Base-by-base conservation (phyloP, 1,140 invertebrate genomes). In the Sinella curviseta region DNA sequence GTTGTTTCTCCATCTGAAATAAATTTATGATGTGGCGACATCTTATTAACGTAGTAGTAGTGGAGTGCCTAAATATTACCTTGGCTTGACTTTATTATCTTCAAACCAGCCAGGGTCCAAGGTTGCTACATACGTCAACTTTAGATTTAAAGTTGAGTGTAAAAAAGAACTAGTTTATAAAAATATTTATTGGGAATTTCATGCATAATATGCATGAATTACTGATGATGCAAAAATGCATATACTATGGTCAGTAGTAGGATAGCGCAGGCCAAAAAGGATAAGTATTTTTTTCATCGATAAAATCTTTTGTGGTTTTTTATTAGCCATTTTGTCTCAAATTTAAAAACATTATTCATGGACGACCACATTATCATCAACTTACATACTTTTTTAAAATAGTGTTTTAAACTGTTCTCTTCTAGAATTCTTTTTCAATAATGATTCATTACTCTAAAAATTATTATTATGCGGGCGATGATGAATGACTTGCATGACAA, bases 401-500 rank as follows among this genome's bases (percentile, higher is more conserved):
- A 8, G 17, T 17, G 4, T 48, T 48, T 48, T 48, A 4, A 48
- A 8, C 4, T 48, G 17, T 4, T 48, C 17, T 48, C 17, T 8
- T 48, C 39, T 8, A 8, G 39, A 48, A 17, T 48, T 48, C 4
- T 17, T 48, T 48, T 8, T 48, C 4, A 4, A 48, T 48, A 48
- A 48, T 48, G 17, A 48, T 48, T 8, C 17, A 48, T 8, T 8
- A 17, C 4, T 8, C 39, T 48, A 48, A 48, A 17, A 48, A n/a
- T n/a, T n/a, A 17, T 8, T 8, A 48, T 48, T 8, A 60, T 60
- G 55, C 55, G 55, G 55, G 55, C 55, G 55, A n/a, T n/a, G n/a
- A n/a, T n/a, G n/a, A n/a, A 60, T 60, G 55, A 60, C 24, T 60
- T 60, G 55, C 55, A 60, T 60, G 24, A n/a, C 24, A 60, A n/a